These are phyloP conservation scores for Haliaeetus leucogaster DNA, from an alignment of 2,113 vertebrate species.

Conservation along the genomic window DNA sequence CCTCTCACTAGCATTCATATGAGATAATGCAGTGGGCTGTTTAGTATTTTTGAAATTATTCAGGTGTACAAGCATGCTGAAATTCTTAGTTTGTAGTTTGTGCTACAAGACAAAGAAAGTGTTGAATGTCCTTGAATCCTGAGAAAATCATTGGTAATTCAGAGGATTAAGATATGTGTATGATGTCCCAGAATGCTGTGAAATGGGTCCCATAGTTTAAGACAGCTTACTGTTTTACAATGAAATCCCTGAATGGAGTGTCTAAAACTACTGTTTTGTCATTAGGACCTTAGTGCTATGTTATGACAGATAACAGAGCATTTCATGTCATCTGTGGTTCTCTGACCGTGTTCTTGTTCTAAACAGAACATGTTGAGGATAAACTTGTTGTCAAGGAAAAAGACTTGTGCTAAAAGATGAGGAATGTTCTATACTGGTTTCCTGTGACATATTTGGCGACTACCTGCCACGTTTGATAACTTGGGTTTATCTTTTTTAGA, in stretches of 20 bases:
- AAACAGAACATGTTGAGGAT: neutral
- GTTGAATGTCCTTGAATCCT: neutral
- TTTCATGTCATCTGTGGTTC: neutral
- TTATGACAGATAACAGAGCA: neutral
- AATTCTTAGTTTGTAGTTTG: neutral
- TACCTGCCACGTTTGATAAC: neutral
- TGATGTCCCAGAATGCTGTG: neutral
- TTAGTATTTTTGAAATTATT: neutral
- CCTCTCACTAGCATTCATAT: neutral
- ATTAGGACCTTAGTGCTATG: neutral
- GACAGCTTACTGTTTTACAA: neutral
- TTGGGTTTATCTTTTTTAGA: slow-evolving; percentile 53
- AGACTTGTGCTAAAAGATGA: neutral
- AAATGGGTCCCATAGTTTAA: neutral
- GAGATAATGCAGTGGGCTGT: neutral
- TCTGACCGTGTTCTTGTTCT: neutral
- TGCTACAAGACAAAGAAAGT: neutral
- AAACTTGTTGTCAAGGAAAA: neutral
- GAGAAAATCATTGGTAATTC: neutral
- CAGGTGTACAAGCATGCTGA: neutral
- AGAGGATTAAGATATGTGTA: neutral
- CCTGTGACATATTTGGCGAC: neutral
- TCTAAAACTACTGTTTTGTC: neutral
- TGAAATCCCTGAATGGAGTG: neutral
- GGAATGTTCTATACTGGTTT: neutral